Evolutionary conservation across 2,113 vertebrate genomes (phyloP).

Genomic region (Emydura subglobosa): DNA sequence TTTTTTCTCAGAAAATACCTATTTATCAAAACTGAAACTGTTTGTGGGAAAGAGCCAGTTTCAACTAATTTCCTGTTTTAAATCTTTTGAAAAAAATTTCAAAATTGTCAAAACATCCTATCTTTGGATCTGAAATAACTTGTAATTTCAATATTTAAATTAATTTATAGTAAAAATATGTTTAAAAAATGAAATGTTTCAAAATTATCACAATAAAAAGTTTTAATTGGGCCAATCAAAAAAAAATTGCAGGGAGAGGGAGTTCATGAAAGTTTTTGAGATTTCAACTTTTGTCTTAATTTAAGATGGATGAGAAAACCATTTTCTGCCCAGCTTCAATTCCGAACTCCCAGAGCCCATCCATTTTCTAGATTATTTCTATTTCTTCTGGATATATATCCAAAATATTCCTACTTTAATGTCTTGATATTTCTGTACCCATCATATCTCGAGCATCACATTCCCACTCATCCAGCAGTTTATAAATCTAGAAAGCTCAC

Average conservation of each 20-base stretch:
- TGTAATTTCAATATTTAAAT: neutral
- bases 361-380: neutral
- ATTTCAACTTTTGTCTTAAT: neutral
- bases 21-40: too few relatives aligned
- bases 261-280: neutral
- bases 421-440: neutral
- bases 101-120: neutral
- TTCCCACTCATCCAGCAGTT: accelerated
- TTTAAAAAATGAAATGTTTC: neutral
- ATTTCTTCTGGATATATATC: neutral
- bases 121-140: neutral
- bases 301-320: neutral
- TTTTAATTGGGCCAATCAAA: neutral
- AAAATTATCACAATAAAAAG: neutral
- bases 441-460: accelerated
- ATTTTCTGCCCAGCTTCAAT: neutral
- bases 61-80: too few relatives aligned
- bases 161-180: neutral
- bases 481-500: neutral
- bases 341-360: neutral
- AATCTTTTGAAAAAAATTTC: too few relatives aligned
- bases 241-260: neutral
- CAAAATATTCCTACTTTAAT: neutral
- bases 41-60: too few relatives aligned
- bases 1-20: too few relatives aligned